These are phyloP conservation scores for Papilio demoleus DNA, from an alignment of 2,888 invertebrate species.

Conservation along the genomic window DNA sequence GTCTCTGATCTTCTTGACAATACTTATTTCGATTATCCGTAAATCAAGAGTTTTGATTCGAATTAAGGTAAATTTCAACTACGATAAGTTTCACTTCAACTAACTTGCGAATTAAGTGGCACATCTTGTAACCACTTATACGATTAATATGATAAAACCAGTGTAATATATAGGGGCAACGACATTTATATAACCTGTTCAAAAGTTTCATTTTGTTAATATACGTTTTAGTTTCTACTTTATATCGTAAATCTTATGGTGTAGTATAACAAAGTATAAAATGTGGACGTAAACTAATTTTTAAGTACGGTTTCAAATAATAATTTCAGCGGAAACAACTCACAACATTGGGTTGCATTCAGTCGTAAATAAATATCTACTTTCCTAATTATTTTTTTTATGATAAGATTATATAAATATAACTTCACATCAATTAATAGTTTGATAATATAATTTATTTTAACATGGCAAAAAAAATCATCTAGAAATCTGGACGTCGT, in stretches of 20 bases:
- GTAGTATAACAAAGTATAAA: not conserved
- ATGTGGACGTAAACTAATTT: not conserved
- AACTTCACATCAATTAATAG: not conserved
- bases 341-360: not conserved
- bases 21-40: not conserved
- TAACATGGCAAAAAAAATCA: not conserved
- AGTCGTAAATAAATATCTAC: not conserved
- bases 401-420: not conserved
- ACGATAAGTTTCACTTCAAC: not conserved
- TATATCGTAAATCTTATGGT: too few relatives aligned
- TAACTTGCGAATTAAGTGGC: not conserved
- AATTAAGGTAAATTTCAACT: not conserved
- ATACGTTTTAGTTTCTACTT: too few relatives aligned
- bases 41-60: not conserved
- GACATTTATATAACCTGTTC: not conserved
- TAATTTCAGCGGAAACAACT: not conserved
- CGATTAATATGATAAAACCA: not conserved
- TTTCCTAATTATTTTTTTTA: not conserved
- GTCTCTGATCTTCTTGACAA: too few relatives aligned
- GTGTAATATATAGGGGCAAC: not conserved
- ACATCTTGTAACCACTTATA: not conserved
- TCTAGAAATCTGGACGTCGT: not conserved
- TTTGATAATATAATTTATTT: not conserved
- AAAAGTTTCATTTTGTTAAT: too few relatives aligned
- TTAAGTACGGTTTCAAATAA: not conserved